Evolutionary conservation across 2,113 vertebrate genomes (phyloP).

Genomic region (Erythrocercus mccallii): DNA sequence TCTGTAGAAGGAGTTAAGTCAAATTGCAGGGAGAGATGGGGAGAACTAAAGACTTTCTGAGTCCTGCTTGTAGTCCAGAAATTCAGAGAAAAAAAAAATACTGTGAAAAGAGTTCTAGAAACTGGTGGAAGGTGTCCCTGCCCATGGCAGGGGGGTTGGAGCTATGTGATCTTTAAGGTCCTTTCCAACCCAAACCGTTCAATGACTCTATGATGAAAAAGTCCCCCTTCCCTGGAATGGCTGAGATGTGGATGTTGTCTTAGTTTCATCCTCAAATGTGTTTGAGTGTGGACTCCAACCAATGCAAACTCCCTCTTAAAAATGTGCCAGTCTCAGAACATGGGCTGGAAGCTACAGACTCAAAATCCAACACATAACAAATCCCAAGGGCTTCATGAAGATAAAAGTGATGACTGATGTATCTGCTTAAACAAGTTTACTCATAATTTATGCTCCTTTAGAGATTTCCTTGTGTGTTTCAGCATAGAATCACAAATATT

Average conservation of each 20-base stretch:
- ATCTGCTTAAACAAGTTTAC: background rate
- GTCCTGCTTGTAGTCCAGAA: background rate
- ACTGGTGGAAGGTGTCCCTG: background rate
- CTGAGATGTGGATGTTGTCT: background rate
- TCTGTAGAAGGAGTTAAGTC: background rate
- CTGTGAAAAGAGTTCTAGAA: background rate
- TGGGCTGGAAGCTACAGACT: background rate
- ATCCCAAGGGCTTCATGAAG: background rate
- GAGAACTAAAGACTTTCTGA: background rate
- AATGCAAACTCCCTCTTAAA: background rate
- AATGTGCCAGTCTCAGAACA: rapidly evolving
- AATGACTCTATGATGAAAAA: background rate
- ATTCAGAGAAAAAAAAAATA: background rate
- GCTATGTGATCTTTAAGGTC: background rate
- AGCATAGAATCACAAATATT: background rate
- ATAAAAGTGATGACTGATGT: background rate
- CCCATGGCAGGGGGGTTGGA: rapidly evolving
- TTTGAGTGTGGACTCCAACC: background rate
- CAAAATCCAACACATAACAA: background rate
- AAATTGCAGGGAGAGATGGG: background rate
- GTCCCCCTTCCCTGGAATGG: background rate
- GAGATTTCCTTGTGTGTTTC: background rate
- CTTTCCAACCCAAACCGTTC: background rate
- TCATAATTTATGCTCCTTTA: background rate
- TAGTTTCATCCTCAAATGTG: background rate